Evolutionary conservation across 1,140 invertebrate genomes (phyloP), one percentile per base, ranked within the genome.

Genomic region (Anadara kagoshimensis): DNA sequence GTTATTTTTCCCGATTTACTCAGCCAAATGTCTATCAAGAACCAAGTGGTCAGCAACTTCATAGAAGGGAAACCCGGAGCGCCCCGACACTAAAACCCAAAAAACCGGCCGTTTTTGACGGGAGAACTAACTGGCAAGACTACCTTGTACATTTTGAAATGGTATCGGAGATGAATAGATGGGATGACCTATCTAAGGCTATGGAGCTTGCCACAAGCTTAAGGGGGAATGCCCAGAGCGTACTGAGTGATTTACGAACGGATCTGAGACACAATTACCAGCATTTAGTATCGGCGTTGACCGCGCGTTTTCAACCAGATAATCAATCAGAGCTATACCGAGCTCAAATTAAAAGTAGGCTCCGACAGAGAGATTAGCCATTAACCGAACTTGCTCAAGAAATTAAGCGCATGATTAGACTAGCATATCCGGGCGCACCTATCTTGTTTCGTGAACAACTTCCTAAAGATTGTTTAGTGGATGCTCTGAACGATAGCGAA

Each of bases 101-200:
- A n/a, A n/a, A n/a, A n/a, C n/a, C n/a, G n/a, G n/a, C n/a, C n/a
- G n/a, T n/a, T n/a, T n/a, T n/a, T 62, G 59, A 44, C 59, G 47
- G n/a, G n/a, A n/a, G n/a, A n/a, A n/a, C n/a, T n/a, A n/a, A n/a
- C n/a, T n/a, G n/a, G n/a, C n/a, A n/a, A 62, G 59, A 62, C 24
- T 62, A 51, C 51, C 8, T 51, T 12, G 62, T 64, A 7, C 62
- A 64, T 49, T 64, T 64, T 29, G 47, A 54, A 18, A 53, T 65
- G 49, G 36, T 65, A 22, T 14, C 44, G 12, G 62, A 49, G 45
- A 47, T 64, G 3, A 64, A 64, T 22, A 1, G 24, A 22, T 64
- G 62, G 62, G 45, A 64, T 26, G 47, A 49, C 16, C 22, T 12
- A 12, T n/a, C 20, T n/a, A 64, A 64, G 36, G 47, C 62, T 11